Conservation (phyloP, 2,113 vertebrate species). For the Oryzias celebensis region DNA sequence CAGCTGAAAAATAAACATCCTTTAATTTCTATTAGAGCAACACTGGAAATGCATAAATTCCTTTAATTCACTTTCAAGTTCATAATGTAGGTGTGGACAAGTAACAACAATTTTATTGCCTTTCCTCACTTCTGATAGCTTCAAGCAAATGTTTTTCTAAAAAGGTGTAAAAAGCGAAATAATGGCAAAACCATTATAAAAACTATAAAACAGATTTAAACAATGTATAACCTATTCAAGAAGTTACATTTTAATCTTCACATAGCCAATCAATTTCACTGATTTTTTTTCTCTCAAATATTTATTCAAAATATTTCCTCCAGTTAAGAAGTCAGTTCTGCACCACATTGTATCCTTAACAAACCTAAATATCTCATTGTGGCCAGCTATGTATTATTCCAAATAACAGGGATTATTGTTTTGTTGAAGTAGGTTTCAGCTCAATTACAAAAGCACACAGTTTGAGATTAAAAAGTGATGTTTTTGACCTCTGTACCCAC, state of each 20-base stretch:
- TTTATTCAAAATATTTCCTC: background rate
- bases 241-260: no score
- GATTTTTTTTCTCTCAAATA: background rate
- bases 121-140: no score
- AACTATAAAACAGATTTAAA: no score
- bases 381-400: no score
- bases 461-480: background rate
- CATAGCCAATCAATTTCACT: no score
- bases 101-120: no score
- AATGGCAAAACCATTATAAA: no score
- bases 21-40: conserved; percentile 14
- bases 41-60: conserved; percentile 20
- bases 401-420: no score
- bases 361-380: no score
- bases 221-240: no score
- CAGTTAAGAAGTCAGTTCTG: background rate
- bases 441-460: background rate
- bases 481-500: background rate
- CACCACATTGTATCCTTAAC: background rate
- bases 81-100: background rate
- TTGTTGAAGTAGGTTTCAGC: background rate
- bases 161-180: no score
- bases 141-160: no score
- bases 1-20: conserved; percentile 20
- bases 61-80: conserved; percentile 44